Evolutionary conservation across 2,113 vertebrate genomes (phyloP).

Genomic region (Leuciscus idus): DNA sequence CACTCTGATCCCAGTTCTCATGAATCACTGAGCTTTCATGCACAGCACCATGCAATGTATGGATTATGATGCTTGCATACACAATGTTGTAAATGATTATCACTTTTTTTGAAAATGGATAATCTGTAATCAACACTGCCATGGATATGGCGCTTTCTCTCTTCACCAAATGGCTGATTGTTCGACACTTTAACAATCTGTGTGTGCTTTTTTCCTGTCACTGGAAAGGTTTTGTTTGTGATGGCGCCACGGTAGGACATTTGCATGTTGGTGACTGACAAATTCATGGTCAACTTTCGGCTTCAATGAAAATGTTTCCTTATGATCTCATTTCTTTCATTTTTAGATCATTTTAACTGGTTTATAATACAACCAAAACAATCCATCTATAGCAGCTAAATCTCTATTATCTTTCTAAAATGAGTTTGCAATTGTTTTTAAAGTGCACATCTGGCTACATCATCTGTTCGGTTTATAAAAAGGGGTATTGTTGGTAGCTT

Average conservation of each 20-base stretch:
- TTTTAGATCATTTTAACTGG: background rate
- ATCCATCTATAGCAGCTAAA: slow-evolving; percentile 22
- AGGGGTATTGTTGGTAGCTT: slow-evolving; percentile 25
- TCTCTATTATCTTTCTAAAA: slow-evolving; percentile 25
- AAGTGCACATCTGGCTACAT: slow-evolving; percentile 41
- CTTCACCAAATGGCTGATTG: background rate
- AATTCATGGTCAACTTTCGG: background rate
- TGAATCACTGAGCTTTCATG: background rate
- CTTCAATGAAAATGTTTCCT: background rate
- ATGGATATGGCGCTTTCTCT: background rate
- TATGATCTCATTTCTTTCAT: background rate
- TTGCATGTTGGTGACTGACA: slow-evolving; percentile 31
- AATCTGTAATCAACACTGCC: background rate
- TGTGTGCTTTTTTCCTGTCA: slow-evolving; percentile 7
- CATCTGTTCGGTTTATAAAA: slow-evolving; percentile 43
- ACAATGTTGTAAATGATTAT: background rate
- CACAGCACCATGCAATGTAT: background rate
- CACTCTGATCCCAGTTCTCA: background rate
- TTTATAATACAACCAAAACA: background rate
- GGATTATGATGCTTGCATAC: background rate
- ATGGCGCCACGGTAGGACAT: slow-evolving; percentile 1
- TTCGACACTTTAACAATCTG: background rate
- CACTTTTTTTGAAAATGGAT: background rate
- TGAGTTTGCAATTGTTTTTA: background rate
- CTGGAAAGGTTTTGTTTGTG: slow-evolving; percentile 9